Base-by-base conservation (phyloP, 2,797 vertebrate genomes). In the Pangasius krempfi region DNA sequence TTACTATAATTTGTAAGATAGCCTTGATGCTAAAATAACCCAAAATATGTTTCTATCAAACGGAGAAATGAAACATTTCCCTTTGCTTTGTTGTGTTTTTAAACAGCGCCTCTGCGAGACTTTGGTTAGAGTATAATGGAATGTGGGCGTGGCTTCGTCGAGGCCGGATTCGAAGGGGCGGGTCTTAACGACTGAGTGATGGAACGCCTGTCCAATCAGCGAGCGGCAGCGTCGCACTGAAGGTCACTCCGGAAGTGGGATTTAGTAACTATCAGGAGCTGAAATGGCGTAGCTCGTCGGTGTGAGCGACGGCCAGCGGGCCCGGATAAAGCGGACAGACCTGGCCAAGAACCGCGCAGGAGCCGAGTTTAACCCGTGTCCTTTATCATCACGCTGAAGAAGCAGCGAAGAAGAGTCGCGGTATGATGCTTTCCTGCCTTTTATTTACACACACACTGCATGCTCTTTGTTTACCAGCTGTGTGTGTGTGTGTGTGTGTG, bases 241-340 rank as follows among this genome's bases (percentile, higher is more conserved):
- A 10, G 33, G 85, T 87, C 60, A 75, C 85, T 84, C 85, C 88
- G 88, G 88, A 89, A 58, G 68, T 54, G 79, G n/a, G 44, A 50
- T 85, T 85, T 60, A 80, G 52, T 76, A 70, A 37, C 30, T 78
- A 5, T 70, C 44, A 25, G 89, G 84, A 90, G 27, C 62, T 80
- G 91, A 89, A 92, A 92, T 92, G 91, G 91, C 91, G 91, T 91
- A 92, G 89, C 81, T 73, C 9, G 62, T 22, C 3, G 6, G 50
- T 64, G 52, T 70, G 1, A 8, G 68, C 80, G 64, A 3, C 20
- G 56, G 83, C 33, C 66, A 25, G n/a, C 33, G 60, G 73, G 80
- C 44, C 56, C 37, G n/a, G 40, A 5, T 10, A 54, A 52, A 22
- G 52, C 14, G 18, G 52, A 2, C 25, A 54, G 7, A n/a, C 70